Conservation (phyloP, 2,888 invertebrate genomes). For the Bombylius major region DNA sequence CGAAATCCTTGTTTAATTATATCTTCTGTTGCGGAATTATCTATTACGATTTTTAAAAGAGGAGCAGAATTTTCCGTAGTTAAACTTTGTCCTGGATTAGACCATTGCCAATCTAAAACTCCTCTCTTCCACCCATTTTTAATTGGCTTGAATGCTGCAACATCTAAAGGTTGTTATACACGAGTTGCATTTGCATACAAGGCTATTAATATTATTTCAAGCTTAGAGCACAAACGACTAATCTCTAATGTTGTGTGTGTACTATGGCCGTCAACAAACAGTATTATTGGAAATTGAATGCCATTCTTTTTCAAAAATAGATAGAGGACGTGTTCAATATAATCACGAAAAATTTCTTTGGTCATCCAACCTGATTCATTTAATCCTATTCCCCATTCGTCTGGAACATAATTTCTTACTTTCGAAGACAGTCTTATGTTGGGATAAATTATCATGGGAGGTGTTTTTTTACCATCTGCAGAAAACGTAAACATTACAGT, state of each 20-base stretch:
- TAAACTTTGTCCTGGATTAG: background rate
- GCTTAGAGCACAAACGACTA: background rate
- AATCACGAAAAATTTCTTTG: conserved; percentile 4
- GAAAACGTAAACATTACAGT: background rate
- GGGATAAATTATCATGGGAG: background rate
- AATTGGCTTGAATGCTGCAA: conserved; percentile 12
- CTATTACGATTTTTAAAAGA: background rate
- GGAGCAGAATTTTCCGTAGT: background rate
- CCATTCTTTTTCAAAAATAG: background rate
- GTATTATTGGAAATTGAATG: conserved; percentile 1
- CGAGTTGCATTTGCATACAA: conserved; percentile 16
- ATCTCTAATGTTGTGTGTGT: background rate
- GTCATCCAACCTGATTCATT: conserved; percentile 6
- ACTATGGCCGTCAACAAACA: conserved; percentile 6
- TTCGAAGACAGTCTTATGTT: background rate
- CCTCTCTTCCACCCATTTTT: conserved; percentile 14
- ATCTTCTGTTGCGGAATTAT: background rate
- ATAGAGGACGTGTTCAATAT: conserved; percentile 6
- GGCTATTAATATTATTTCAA: conserved; percentile 1
- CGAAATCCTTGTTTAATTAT: conserved; percentile 19
- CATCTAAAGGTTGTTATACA: conserved; percentile 17
- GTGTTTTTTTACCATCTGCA: background rate
- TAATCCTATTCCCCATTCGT: conserved; percentile 1
- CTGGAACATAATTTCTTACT: conserved; percentile 1
- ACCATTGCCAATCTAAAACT: background rate